Percentiles rank a stretch among this genome's conserved stretches.
Evolutionary conservation across 2,888 invertebrate species (phyloP).

Genomic region (Polymixis lichenea): DNA sequence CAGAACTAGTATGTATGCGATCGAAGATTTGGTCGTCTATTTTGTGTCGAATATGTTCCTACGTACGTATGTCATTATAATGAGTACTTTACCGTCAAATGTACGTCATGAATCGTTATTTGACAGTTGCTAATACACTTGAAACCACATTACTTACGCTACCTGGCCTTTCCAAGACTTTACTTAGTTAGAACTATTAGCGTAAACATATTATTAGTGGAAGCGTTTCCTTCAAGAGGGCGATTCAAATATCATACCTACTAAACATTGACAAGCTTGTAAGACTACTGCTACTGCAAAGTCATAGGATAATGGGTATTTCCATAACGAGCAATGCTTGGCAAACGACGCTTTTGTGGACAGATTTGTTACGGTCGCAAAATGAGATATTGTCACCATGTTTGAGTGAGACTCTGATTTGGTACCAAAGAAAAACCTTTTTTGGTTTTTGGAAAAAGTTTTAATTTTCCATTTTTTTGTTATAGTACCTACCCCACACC

Average conservation of each 20-base stretch:
- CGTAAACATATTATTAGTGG: slow-evolving; percentile 3
- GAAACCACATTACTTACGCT: slow-evolving; percentile 29
- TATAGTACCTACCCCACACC: too few species aligned
- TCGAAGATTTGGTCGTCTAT: neutral
- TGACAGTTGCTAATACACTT: slow-evolving; percentile 21
- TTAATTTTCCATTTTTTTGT: too few species aligned
- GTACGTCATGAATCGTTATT: slow-evolving; percentile 32
- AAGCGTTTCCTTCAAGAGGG: slow-evolving; percentile 4
- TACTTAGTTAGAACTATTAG: neutral
- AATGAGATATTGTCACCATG: too few species aligned
- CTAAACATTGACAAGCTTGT: neutral
- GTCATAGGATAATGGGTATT: neutral
- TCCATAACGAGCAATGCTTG: neutral
- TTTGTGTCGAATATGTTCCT: neutral
- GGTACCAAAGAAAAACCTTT: neutral
- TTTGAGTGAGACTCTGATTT: neutral
- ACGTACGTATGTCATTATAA: neutral
- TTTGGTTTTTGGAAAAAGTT: too few species aligned
- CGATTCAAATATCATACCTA: neutral
- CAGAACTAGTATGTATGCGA: neutral
- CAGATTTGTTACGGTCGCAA: neutral
- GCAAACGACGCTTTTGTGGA: neutral
- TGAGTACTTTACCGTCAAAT: slow-evolving; percentile 3
- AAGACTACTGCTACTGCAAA: neutral
- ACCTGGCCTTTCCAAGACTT: slow-evolving; percentile 13